Evolutionary conservation across 2,797 vertebrate genomes (phyloP).

Genomic region (Anableps anableps): DNA sequence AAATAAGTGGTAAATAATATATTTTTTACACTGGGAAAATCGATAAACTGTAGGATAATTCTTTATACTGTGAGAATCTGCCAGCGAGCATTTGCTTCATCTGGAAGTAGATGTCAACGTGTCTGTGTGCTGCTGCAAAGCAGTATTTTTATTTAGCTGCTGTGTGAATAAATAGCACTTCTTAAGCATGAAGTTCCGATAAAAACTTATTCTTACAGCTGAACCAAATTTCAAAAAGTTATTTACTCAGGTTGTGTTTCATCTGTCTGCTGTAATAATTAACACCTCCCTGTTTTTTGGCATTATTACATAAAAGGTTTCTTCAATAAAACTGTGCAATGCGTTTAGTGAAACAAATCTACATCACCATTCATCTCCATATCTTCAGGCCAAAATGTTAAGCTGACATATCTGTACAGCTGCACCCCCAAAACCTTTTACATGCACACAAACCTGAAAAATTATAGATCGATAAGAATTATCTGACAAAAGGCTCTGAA

Average conservation of each 20-base stretch:
- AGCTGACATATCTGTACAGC: neutral
- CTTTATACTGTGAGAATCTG: conserved; percentile 30
- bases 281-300: neutral
- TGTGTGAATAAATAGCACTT: conserved; percentile 9
- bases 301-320: neutral
- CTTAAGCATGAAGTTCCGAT: neutral
- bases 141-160: conserved; percentile 35
- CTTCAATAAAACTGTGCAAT: neutral
- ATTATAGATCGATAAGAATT: neutral
- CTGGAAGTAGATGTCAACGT: conserved; percentile 29
- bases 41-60: conserved; percentile 16
- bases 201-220: neutral
- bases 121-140: conserved; percentile 32
- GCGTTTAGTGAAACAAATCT: neutral
- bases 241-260: neutral
- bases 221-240: neutral
- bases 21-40: conserved; percentile 3
- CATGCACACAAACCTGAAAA: neutral
- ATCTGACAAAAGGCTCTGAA: neutral
- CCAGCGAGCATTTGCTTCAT: conserved; percentile 29
- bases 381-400: neutral
- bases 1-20: neutral
- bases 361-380: neutral
- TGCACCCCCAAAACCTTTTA: neutral
- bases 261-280: neutral